A percentile compares a stretch with the other conserved stretches of the same genome.
phyloP scores from a whole-genome alignment of 2,888 invertebrate genomes.

The Coronaproctus castanopsis region DNA sequence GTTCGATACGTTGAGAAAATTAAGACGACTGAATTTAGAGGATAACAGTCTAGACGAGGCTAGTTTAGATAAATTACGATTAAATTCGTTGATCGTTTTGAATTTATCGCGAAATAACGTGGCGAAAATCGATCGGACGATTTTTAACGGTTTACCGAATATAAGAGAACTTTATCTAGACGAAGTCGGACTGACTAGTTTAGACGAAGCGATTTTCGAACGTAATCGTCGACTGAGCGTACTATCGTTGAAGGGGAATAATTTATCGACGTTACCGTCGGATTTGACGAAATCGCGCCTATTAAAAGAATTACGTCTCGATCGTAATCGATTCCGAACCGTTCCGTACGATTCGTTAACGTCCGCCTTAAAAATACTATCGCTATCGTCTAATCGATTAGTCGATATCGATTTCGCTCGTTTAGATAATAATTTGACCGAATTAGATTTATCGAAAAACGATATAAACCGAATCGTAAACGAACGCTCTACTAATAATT shows the following conservation, averaged over 20 bases:
- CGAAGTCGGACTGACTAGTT: constrained; percentile 41
- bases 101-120: constrained; percentile 61
- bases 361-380: constrained; percentile 37
- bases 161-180: constrained; percentile 51
- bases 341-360: constrained; percentile 61
- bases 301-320: constrained; percentile 53
- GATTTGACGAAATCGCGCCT: constrained; percentile 53
- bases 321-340: constrained; percentile 48
- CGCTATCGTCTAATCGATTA: constrained; percentile 23
- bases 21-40: constrained; percentile 59
- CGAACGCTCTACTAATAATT: constrained; percentile 34
- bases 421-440: constrained; percentile 43
- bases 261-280: constrained; percentile 42
- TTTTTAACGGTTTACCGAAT: constrained; percentile 56
- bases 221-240: constrained; percentile 57
- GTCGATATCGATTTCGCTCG: constrained; percentile 53
- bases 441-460: constrained; percentile 53
- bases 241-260: constrained; percentile 51
- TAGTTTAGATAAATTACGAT: constrained; percentile 49
- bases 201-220: constrained; percentile 49
- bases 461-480: constrained; percentile 32
- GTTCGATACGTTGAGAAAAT: constrained; percentile 49
- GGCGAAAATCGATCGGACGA: constrained; percentile 42
- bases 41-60: constrained; percentile 46
- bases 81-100: constrained; percentile 52